Base-by-base conservation (phyloP, 1,140 invertebrate genomes). In the Bombus haemorrhoidalis region DNA sequence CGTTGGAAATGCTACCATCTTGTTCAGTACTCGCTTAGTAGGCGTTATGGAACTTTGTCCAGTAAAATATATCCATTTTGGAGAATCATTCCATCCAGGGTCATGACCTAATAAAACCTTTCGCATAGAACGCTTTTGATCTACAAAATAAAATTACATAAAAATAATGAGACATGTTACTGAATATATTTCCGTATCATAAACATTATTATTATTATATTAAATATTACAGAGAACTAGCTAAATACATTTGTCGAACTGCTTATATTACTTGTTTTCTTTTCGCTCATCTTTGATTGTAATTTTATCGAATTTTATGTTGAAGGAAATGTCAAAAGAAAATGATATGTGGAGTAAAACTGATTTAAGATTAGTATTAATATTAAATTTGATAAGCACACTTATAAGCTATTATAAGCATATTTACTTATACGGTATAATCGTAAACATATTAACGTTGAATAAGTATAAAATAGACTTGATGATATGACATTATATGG, bases 81-180 rank as follows among this genome's bases (percentile, higher is more conserved):
- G 95, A 34, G 95, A 95, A 92, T 96, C 95, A 81, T 96, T 96
- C 95, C 95, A 96, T 22, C 95, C 95, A 10, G 95, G 89, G 86
- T 95, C 94, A 62, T 95, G 93, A 68, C 80, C 87, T 47, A 90
- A 87, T 41, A 95, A 88, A n/a, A 73, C 79, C 34, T 93, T 93
- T 85, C 95, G 95, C 13, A 92, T 93, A 9, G 95, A 95, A 78
- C 83, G 41, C 2, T 37, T 84, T 1, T 84, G 64, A 74, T 59
- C 86, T 87, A 25, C 2, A 68, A 83, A 34, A 69, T 34, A 39
- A 62, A 62, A 76, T 68, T 37, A 12, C 5, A 12, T 66, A 64
- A 64, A 13, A 3, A 34, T 13, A 32, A n/a, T 13, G 12, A 37
- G 22, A 8, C 1, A 41, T 73, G 32, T 66, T 22, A 9, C n/a